Conservation (phyloP, 2,113 vertebrate genomes). For the Pelusios castaneus region DNA sequence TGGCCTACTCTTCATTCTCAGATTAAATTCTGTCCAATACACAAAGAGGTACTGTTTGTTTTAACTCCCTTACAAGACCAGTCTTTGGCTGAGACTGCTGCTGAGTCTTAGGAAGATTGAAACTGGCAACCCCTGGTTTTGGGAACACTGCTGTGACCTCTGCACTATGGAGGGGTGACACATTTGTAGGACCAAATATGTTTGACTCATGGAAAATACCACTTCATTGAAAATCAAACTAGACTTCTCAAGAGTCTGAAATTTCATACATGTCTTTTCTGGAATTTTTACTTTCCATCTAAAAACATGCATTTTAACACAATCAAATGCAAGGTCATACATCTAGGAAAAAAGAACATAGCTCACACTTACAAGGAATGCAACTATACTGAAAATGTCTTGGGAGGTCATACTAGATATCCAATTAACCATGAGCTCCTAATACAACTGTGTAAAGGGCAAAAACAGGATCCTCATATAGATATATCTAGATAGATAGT, state of each 20-base stretch:
- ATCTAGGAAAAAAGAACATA: neutral
- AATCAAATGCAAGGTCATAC: neutral
- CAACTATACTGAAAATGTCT: neutral
- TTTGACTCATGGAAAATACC: neutral
- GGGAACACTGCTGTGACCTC: too few relatives aligned
- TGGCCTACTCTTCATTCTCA: neutral
- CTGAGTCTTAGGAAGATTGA: too few relatives aligned
- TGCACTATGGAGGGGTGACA: rapidly evolving
- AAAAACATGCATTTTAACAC: neutral
- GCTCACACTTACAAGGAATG: neutral
- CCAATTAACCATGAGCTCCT: neutral
- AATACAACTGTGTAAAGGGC: neutral
- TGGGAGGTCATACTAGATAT: neutral
- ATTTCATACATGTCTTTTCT: rapidly evolving
- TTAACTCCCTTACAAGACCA: neutral
- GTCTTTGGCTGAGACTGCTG: too few relatives aligned
- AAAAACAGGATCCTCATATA: neutral
- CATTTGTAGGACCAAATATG: neutral
- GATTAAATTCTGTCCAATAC: neutral
- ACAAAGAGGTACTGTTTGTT: neutral
- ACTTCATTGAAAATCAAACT: rapidly evolving
- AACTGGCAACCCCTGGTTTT: too few relatives aligned
- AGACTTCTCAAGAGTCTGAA: neutral
- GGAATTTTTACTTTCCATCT: neutral
- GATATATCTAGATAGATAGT: neutral